Evolutionary conservation across 1,140 invertebrate species (phyloP).

Genomic region (Trialeurodes vaporariorum): DNA sequence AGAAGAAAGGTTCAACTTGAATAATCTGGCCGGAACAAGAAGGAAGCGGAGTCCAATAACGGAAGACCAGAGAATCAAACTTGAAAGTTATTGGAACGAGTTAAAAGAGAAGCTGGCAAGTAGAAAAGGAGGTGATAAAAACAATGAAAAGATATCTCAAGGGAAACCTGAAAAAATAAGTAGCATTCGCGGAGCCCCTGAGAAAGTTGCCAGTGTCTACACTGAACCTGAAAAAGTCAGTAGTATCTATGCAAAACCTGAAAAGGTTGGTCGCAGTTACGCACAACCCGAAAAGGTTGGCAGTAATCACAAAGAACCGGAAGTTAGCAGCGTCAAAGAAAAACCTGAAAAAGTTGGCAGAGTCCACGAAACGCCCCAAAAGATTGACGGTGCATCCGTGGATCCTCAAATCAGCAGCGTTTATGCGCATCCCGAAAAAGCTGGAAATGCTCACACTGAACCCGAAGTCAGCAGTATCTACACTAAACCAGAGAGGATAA

Average conservation of each 20-base stretch:
- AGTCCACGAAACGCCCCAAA: too few species aligned
- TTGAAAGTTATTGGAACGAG: neutral
- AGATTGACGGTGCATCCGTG: too few species aligned
- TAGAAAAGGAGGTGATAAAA: neutral
- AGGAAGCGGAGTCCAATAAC: neutral
- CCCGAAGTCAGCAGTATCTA: too few species aligned
- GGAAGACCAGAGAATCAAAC: neutral
- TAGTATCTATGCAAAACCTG: too few species aligned
- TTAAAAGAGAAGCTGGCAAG: neutral
- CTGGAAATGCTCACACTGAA: too few species aligned
- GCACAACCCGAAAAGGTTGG: neutral
- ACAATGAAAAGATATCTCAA: neutral
- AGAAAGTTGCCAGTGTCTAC: neutral
- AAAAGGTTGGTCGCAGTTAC: neutral
- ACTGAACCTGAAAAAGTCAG: neutral
- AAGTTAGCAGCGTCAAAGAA: too few species aligned
- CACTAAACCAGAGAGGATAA: neutral
- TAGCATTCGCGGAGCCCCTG: neutral
- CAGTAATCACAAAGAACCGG: too few species aligned
- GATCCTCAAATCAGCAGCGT: too few species aligned
- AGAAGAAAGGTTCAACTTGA: neutral
- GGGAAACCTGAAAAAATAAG: neutral
- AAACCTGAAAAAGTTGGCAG: too few species aligned
- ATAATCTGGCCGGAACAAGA: neutral
- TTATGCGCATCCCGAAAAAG: too few species aligned